Conservation (phyloP, 2,797 vertebrate species). For the Lacerta agilis region DNA sequence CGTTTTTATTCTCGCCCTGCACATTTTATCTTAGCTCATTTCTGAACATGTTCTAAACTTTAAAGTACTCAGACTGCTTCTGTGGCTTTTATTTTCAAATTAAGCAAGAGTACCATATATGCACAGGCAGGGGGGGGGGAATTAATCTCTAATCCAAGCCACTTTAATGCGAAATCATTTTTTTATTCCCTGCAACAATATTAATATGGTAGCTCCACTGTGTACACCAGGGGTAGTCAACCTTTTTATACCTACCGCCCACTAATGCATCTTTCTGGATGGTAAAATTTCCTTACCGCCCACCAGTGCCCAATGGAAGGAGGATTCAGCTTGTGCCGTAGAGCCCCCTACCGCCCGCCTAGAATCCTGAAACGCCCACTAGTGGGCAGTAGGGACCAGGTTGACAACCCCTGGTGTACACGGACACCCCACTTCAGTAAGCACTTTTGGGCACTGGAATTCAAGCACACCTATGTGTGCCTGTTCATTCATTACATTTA, state of each 20-base stretch:
- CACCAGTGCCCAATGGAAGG: no score
- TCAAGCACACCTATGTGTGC: not conserved
- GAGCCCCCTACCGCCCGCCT: no score
- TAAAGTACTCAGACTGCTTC: constrained; percentile 5
- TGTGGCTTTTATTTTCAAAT: constrained; percentile 28
- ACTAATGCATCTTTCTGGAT: no score
- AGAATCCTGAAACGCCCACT: no score
- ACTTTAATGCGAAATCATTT: not conserved
- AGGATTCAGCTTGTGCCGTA: no score
- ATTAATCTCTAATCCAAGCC: not conserved
- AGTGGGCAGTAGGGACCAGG: no score
- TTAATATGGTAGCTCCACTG: not conserved
- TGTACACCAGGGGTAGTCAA: no score
- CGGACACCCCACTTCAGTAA: not conserved
- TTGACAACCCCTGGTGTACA: not conserved
- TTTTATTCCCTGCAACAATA: not conserved
- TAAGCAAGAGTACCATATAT: not conserved
- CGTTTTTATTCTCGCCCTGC: constrained; percentile 2
- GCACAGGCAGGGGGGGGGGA: constrained; percentile 20
- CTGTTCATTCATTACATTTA: not conserved
- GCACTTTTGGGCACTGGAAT: not conserved
- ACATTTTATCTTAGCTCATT: constrained; percentile 17
- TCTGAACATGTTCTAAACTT: constrained; percentile 26
- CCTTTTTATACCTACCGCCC: no score
- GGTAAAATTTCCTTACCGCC: no score